Percentiles rank a stretch among this genome's conserved stretches.
phyloP scores from a whole-genome alignment of 2,888 invertebrate genomes.

The Gymnosoma rotundatum region DNA sequence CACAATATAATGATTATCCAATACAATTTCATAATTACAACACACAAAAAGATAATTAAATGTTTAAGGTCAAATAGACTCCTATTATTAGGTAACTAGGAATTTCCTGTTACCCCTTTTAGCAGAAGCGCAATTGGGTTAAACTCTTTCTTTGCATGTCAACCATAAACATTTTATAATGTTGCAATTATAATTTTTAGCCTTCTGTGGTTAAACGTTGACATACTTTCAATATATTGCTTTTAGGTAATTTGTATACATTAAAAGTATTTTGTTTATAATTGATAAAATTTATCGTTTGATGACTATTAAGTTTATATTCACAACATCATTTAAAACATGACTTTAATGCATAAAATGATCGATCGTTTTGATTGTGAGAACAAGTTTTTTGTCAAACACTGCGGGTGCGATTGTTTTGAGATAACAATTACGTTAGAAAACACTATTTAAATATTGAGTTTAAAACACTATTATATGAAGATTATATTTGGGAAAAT shows the following conservation, averaged over 20 bases:
- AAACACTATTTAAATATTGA: not conserved
- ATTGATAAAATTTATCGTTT: not conserved
- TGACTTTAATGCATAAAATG: constrained; percentile 18
- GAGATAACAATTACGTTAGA: not conserved
- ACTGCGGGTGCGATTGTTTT: not conserved
- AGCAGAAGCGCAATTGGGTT: not conserved
- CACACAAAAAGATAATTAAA: not conserved
- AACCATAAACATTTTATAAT: not conserved
- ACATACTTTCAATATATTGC: constrained; percentile 42
- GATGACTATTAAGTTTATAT: constrained; percentile 21
- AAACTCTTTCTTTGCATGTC: not conserved
- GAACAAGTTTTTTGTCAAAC: not conserved
- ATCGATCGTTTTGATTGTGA: not conserved
- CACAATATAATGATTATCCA: constrained; percentile 45
- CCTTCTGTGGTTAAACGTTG: constrained; percentile 7
- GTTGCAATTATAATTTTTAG: constrained; percentile 41
- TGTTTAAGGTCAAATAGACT: constrained; percentile 54
- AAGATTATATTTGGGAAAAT: too few relatives aligned
- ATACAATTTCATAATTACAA: constrained; percentile 44
- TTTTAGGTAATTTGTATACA: constrained; percentile 9
- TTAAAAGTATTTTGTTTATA: not conserved
- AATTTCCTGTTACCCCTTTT: constrained; percentile 44
- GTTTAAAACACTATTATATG: too few relatives aligned
- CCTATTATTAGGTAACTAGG: constrained; percentile 14
- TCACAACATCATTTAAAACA: constrained; percentile 27